Evolutionary conservation across 37 sponge, comb jelly and placozoan genomes (phyloP).

Genomic region (Oopsacas minuta): DNA sequence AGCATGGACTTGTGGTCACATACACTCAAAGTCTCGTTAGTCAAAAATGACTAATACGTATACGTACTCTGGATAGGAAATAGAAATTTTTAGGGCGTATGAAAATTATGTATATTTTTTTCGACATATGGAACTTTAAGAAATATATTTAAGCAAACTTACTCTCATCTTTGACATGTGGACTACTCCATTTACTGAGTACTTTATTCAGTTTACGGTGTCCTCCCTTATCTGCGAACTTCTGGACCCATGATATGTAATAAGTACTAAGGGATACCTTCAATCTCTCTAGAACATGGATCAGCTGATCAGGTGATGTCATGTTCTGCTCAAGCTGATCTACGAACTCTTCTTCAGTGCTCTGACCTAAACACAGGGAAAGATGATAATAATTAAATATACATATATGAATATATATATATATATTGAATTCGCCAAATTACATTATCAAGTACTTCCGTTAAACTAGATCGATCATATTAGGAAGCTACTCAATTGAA

Average conservation of each 20-base stretch:
- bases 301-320: conserved; percentile 6
- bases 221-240: conserved; percentile 2
- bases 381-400: neutral
- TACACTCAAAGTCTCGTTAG: too few species aligned
- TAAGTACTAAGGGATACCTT: neutral
- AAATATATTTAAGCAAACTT: too few species aligned
- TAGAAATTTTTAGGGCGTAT: too few species aligned
- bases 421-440: neutral
- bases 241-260: conserved; percentile 10
- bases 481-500: too few species aligned
- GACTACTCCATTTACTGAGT: neutral
- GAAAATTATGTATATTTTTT: too few species aligned
- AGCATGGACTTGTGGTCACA: too few species aligned
- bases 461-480: too few species aligned
- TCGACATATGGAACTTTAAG: too few species aligned
- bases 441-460: too few species aligned
- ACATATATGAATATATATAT: neutral
- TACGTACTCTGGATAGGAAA: too few species aligned
- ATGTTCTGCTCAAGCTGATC: neutral
- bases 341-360: neutral
- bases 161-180: neutral
- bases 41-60: too few species aligned
- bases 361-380: neutral
- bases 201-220: neutral
- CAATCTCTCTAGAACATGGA: neutral